A percentile compares a stretch with the other conserved stretches of the same genome.
These are phyloP conservation scores for Chalcosyrphus nemorum DNA, from an alignment of 2,888 invertebrate species.

Conservation along the genomic window DNA sequence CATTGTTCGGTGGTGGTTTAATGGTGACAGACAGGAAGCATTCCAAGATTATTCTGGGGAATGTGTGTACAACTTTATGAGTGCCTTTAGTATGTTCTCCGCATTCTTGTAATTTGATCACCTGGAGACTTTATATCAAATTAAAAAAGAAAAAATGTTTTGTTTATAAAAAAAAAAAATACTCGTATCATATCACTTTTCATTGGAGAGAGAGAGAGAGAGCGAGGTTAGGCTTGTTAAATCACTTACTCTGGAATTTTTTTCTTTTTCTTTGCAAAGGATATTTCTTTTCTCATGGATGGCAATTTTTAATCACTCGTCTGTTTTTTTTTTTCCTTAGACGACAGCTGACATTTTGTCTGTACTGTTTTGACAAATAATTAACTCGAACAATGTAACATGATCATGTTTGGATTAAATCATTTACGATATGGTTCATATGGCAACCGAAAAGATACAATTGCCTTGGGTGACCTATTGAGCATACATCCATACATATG, in stretches of 20 bases:
- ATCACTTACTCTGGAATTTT: slow-evolving; percentile 49
- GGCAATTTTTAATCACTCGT: background rate
- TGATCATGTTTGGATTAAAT: slow-evolving; percentile 58
- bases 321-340: background rate
- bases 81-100: slow-evolving; percentile 48
- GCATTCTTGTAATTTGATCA: slow-evolving; percentile 71
- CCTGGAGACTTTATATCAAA: slow-evolving; percentile 66
- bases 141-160: slow-evolving; percentile 37
- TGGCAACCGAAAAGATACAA: slow-evolving; percentile 49
- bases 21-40: slow-evolving; percentile 71
- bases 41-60: slow-evolving; percentile 70
- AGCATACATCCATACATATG: too few species aligned
- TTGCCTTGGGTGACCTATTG: slow-evolving; percentile 63
- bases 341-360: slow-evolving; percentile 53
- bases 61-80: slow-evolving; percentile 55
- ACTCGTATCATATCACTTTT: slow-evolving; percentile 53
- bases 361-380: slow-evolving; percentile 19
- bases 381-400: slow-evolving; percentile 48
- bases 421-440: slow-evolving; percentile 30
- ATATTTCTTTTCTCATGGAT: slow-evolving; percentile 28
- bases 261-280: slow-evolving; percentile 45
- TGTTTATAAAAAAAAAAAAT: slow-evolving; percentile 37
- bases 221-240: slow-evolving; percentile 36
- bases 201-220: slow-evolving; percentile 21
- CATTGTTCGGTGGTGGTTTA: slow-evolving; percentile 51